Base-by-base conservation (phyloP, 2,797 vertebrate genomes). In the Pangasius mekongensis region DNA sequence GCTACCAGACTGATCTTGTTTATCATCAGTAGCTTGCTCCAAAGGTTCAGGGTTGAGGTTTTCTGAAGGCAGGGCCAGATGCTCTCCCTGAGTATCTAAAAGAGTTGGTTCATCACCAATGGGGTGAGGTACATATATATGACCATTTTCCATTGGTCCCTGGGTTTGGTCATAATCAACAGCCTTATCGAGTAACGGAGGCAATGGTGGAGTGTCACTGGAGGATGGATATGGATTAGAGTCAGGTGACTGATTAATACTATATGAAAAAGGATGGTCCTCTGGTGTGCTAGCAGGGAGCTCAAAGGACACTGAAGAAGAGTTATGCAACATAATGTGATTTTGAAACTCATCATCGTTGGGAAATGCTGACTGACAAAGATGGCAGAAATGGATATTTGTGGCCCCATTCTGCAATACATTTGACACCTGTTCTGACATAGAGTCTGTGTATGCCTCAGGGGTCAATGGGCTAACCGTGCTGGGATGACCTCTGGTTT, bases 261-360 rank as follows among this genome's bases (percentile, higher is more conserved):
- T 95, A 89, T 95, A 96, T 14, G 96, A 94, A 52, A 94, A 84
- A 89, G 78, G 90, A n/a, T 92, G 93, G 88, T 95, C 95, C 3
- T 96, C 95, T 86, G 93, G 89, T 56, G 94, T 87, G 83, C 89
- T 90, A 52, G 94, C 93, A 69, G 95, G 93, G 78, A 93, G 91
- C 39, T 94, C 94, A 90, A 95, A 95, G 30, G 95, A 92, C 85
- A 94, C 86, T 14, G 95, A 95, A 58, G 96, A 95, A 36, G 95
- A 96, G 88, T 96, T 96, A 91, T 97, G 97, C 91, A 97, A 94
- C 81, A 96, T 94, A 81, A 97, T 94, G 88, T 97, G 96, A 82
- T 96, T 95, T 91, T 96, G 94, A 90, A 97, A 97, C 85, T 96
- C 95, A 27, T 94, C 93, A 13, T 96, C 93, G n/a, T 89, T 95